These are phyloP conservation scores for Cranoglanis bouderius DNA, from an alignment of 2,113 vertebrate genomes.

Conservation along the genomic window DNA sequence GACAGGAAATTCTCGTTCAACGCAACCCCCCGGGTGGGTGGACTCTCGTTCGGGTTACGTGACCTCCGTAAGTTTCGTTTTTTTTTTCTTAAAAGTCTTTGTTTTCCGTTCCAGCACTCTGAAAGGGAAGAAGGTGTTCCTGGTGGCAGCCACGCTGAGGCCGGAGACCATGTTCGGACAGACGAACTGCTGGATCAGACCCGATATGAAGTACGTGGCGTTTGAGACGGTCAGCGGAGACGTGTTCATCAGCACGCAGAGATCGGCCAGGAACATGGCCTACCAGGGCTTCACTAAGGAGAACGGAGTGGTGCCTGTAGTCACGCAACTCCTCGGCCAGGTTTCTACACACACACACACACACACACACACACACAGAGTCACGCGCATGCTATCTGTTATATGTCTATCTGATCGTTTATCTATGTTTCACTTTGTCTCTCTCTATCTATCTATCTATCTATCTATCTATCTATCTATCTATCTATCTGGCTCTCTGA, in stretches of 20 bases:
- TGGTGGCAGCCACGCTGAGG: constrained; percentile 93
- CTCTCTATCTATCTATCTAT: not conserved
- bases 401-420: too few species aligned
- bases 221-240: constrained; percentile 84
- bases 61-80: not conserved
- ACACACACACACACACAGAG: not conserved
- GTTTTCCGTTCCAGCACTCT: constrained; percentile 73
- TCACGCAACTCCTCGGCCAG: constrained; percentile 93
- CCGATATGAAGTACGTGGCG: constrained; percentile 92
- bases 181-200: constrained; percentile 96
- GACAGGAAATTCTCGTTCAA: not conserved
- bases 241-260: constrained; percentile 85
- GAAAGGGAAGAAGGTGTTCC: constrained; percentile 86
- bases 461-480: too few species aligned
- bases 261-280: constrained; percentile 94
- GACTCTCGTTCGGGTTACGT: not conserved
- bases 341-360: constrained; percentile 64
- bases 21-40: not conserved
- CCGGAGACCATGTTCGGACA: constrained; percentile 99
- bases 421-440: too few species aligned
- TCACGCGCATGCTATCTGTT: not conserved
- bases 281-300: constrained; percentile 92
- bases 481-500: not conserved
- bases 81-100: not conserved
- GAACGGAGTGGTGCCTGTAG: constrained; percentile 84